phyloP scores from a whole-genome alignment of 2,113 vertebrate genomes.

The Myotis lucifugus region DNA sequence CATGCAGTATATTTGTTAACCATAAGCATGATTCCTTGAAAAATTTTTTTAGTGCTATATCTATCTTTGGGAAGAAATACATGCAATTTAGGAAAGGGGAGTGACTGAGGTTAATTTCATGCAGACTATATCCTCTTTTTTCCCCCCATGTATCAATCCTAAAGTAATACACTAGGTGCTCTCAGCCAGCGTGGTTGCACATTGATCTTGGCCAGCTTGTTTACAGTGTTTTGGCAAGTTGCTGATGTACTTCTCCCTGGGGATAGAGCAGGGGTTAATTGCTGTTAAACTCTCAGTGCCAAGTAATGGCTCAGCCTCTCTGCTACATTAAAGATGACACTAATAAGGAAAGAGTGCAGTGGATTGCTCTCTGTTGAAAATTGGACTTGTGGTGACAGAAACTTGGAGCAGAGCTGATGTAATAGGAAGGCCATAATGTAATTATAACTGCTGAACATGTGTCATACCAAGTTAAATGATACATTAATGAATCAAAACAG shows the following conservation, averaged over 20 bases:
- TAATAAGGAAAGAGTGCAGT: constrained; percentile 91
- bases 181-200: constrained; percentile 82
- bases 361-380: constrained; percentile 88
- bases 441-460: constrained; percentile 89
- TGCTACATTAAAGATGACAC: constrained; percentile 93
- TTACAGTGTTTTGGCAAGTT: constrained; percentile 92
- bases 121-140: constrained; percentile 58
- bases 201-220: constrained; percentile 91
- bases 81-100: constrained; percentile 57
- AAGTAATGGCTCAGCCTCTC: constrained; percentile 89
- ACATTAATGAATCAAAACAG: constrained; percentile 90
- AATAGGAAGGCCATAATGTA: constrained; percentile 88
- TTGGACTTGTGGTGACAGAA: constrained; percentile 88
- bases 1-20: background rate
- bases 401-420: constrained; percentile 88
- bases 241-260: constrained; percentile 90
- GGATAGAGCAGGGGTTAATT: constrained; percentile 93
- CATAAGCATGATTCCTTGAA: background rate
- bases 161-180: constrained; percentile 87
- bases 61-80: constrained; percentile 60
- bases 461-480: constrained; percentile 89
- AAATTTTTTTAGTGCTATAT: background rate
- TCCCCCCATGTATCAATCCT: constrained; percentile 79
- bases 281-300: constrained; percentile 92
- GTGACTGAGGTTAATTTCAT: constrained; percentile 79